A percentile compares a stretch with the other conserved stretches of the same genome.
These are phyloP conservation scores for Cheilosia variabilis DNA, from an alignment of 2,888 invertebrate species.

Conservation along the genomic window DNA sequence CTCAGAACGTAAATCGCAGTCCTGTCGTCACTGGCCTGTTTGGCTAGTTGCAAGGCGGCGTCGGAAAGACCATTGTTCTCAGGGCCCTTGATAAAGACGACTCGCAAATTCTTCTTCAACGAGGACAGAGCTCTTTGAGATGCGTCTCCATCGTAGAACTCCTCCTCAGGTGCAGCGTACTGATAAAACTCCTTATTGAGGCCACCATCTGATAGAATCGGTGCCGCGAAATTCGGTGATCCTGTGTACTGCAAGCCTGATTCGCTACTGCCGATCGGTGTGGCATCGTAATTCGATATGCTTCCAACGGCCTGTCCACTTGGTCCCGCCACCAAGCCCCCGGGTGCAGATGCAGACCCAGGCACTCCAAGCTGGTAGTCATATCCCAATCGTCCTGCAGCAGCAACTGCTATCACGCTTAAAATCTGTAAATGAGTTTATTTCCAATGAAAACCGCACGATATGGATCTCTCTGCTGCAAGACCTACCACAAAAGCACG, in stretches of 20 bases:
- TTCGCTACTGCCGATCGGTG: neutral
- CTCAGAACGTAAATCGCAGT: constrained; percentile 78
- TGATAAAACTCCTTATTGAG: constrained; percentile 76
- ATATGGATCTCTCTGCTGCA: neutral
- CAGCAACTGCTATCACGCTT: constrained; percentile 38
- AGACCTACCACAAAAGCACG: constrained; percentile 48
- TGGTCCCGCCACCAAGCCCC: neutral
- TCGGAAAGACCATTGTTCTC: constrained; percentile 76
- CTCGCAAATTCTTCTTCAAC: constrained; percentile 76
- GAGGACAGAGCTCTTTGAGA: constrained; percentile 4
- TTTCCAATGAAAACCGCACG: too few species aligned
- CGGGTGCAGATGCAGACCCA: neutral
- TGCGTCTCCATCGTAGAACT: constrained; percentile 59
- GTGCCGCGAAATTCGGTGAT: neutral
- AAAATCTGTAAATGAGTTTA: constrained; percentile 22
- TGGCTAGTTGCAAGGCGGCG: constrained; percentile 75
- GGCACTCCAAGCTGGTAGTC: constrained; percentile 31
- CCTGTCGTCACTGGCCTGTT: constrained; percentile 66
- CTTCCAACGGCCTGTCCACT: neutral
- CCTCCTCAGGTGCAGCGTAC: constrained; percentile 77
- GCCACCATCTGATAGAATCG: neutral
- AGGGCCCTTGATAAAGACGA: constrained; percentile 77
- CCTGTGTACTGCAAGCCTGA: neutral
- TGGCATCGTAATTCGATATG: neutral
- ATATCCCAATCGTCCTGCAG: constrained; percentile 42